phyloP scores from a whole-genome alignment of 2,113 vertebrate species.

The Thunnus thynnus region DNA sequence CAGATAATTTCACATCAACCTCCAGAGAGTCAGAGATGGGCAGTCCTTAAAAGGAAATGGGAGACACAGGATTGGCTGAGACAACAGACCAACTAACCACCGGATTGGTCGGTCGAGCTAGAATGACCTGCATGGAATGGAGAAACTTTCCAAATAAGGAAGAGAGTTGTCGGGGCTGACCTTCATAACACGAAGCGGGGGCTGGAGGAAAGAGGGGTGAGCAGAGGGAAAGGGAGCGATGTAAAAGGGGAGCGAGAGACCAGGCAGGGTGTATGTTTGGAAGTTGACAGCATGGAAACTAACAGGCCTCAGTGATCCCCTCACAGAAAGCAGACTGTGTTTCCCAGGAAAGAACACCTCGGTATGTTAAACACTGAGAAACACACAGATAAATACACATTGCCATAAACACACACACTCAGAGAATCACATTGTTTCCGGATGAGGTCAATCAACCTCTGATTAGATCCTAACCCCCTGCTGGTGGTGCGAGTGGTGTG shows the following conservation, averaged over 20 bases:
- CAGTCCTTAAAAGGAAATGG: conserved; percentile 94
- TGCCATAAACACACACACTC: conserved; percentile 28
- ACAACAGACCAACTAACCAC: conserved; percentile 76
- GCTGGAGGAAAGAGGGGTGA: conserved; percentile 31
- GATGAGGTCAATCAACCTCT: conserved; percentile 68
- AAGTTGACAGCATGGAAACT: conserved; percentile 82
- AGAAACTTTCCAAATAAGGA: conserved; percentile 96
- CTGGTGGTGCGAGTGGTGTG: conserved; percentile 19
- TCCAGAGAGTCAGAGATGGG: conserved; percentile 79
- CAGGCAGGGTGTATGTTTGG: conserved; percentile 34
- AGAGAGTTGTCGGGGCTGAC: conserved; percentile 82
- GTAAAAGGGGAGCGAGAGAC: conserved; percentile 51
- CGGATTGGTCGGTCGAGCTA: conserved; percentile 85
- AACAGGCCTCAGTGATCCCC: conserved; percentile 60
- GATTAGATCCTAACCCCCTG: conserved; percentile 44
- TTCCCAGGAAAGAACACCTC: conserved; percentile 54
- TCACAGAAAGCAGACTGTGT: conserved; percentile 56
- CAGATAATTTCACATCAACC: conserved; percentile 72
- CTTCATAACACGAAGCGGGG: conserved; percentile 86
- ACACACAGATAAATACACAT: conserved; percentile 59
- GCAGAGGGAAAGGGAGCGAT: conserved; percentile 28
- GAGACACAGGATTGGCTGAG: conserved; percentile 83
- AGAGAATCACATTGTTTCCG: conserved; percentile 74
- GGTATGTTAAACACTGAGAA: conserved; percentile 65
- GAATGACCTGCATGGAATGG: conserved; percentile 89